Conservation (phyloP, 1,140 invertebrate species). For the Apis dorsata region DNA sequence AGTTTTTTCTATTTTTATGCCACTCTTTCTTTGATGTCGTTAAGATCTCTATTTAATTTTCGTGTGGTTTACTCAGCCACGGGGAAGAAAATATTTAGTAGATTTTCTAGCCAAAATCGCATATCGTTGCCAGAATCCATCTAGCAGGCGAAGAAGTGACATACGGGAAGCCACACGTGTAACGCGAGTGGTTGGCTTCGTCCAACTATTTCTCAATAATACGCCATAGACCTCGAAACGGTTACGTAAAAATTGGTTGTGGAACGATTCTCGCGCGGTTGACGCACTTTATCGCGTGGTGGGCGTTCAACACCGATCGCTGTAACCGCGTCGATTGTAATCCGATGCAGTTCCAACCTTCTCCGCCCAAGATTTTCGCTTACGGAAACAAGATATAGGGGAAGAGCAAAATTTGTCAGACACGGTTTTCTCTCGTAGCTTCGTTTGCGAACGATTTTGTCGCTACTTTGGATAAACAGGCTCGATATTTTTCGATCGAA, state of each 20-base stretch:
- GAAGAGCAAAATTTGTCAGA: no score
- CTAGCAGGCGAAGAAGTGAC: constrained; percentile 26
- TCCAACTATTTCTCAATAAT: constrained; percentile 62
- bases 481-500: no score
- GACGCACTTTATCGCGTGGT: constrained; percentile 38
- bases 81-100: background rate
- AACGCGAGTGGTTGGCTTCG: constrained; percentile 64
- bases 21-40: no score
- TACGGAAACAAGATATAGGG: background rate
- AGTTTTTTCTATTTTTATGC: no score
- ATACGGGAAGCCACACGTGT: constrained; percentile 65
- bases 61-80: background rate
- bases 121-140: background rate
- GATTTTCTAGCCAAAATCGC: background rate
- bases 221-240: background rate
- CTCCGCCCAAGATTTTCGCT: background rate
- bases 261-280: background rate
- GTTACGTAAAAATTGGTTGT: constrained; percentile 20
- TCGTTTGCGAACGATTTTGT: background rate
- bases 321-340: constrained; percentile 6
- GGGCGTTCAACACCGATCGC: constrained; percentile 50
- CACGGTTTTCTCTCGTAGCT: no score
- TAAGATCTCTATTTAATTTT: background rate
- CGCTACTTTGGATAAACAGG: background rate
- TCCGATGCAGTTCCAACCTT: background rate